Evolutionary conservation across 2,797 vertebrate species (phyloP).

Genomic region (Margarornis squamiger): DNA sequence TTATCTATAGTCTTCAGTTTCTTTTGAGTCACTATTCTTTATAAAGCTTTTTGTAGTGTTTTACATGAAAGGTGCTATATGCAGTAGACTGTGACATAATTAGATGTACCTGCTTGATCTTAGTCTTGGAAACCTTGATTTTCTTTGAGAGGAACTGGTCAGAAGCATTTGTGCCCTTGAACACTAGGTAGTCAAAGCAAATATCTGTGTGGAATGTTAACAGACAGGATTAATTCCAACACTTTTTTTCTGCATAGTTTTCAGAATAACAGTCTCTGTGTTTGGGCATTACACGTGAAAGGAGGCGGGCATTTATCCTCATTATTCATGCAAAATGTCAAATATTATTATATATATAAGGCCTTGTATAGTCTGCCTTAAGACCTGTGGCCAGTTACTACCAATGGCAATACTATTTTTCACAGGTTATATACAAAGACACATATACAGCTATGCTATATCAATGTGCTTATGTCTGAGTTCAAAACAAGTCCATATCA

Average conservation of each 20-base stretch:
- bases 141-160: too few relatives aligned
- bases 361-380: not conserved
- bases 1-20: too few relatives aligned
- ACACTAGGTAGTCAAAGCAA: too few relatives aligned
- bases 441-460: not conserved
- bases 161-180: too few relatives aligned
- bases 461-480: not conserved
- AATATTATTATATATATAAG: not conserved
- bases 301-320: not conserved
- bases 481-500: not conserved
- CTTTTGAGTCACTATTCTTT: too few relatives aligned
- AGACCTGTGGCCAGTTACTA: not conserved
- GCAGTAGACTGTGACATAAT: too few relatives aligned
- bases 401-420: not conserved
- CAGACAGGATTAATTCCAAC: not conserved
- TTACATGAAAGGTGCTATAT: too few relatives aligned
- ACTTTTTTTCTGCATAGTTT: not conserved
- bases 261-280: not conserved
- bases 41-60: too few relatives aligned
- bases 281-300: not conserved
- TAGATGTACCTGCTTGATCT: too few relatives aligned
- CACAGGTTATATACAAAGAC: not conserved
- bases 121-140: too few relatives aligned
- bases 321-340: not conserved
- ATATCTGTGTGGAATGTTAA: too few relatives aligned